Evolutionary conservation across 2,797 vertebrate genomes (phyloP), one percentile per base, ranked within the genome.

Genomic region (Rhinatrema bivittatum): DNA sequence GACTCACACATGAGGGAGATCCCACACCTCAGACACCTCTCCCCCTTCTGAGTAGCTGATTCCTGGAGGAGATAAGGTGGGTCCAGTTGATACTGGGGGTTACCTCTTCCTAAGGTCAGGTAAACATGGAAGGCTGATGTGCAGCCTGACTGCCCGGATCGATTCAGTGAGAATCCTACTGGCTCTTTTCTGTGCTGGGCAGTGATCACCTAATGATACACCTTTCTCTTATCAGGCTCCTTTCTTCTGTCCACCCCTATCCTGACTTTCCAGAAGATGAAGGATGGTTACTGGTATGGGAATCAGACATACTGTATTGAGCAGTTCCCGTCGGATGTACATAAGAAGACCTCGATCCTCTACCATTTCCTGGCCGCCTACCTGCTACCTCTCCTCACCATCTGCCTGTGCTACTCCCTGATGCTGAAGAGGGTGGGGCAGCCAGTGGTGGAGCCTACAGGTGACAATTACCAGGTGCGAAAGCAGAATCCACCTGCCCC

Each of bases 241-340:
- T 42, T 65, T 11, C 28, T 62, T 16, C 50, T 62, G 13, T 62
- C 65, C 2, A 36, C 62, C 6, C 65, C 65, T 19, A 60, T 65
- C 39, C 63, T 63, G 7, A 35, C 62, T 9, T 58, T 62, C 22
- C 65, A 65, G 36, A 51, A 49, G 29, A 50, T 56, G 5, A 62
- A 62, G 21, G 27, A 37, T 10, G 62, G 62, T 9, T 64, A 62
- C 32, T 69, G 65, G 65, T 69, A 69, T 7, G 65, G 65, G 3
- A 51, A 62, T 3, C 53, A 59, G n/a, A 69, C 56, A 5, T 69
- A 69, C 27, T 69, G 65, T 27, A 58, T 62, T 5, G 65, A 69
- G 36, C 39, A 54, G 23, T 69, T 69, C 31, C 50, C 42, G 7
- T 46, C 58, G 7, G 48, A 54, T n/a, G 22, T 26, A 25, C 47